Evolutionary conservation across 2,797 vertebrate genomes (phyloP), one percentile per base, ranked within the genome.

Genomic region (Choloepus didactylus): DNA sequence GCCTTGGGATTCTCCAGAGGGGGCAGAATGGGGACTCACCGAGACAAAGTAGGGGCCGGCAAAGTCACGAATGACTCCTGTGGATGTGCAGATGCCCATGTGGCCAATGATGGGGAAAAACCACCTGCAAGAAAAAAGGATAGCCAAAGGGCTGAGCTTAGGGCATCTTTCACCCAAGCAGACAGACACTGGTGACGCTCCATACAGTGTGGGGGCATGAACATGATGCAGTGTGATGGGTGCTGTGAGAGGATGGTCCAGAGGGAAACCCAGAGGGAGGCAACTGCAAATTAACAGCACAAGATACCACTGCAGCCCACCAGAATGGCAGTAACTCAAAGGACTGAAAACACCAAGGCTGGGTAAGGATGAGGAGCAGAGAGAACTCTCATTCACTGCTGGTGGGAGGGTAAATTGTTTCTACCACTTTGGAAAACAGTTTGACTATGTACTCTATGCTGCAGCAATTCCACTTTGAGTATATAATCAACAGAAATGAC

Each of bases 31-130:
- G 59, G 81, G 80, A 99, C 99, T 99, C 95, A 99, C 99, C 6
- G 99, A 99, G 81, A 99, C 99, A 62, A 99, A 99, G 95, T 99
- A 99, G 0, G 99, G 99, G 84, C 99, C 99, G 0, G 99, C 99
- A 2, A 99, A 99, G 97, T 99, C 99, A 67, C 99, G 97, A 83
- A 99, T 99, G 97, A 99, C 97, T 88, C 99, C 99, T 0, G 99
- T 95, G 6, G 99, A 99, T 0, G 99, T 99, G 98, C 99, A 99
- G 95, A 99, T 99, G 0, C 99, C 99, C 99, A 99, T 99, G 98
- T 99, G 99, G 89, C 99, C 99, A 0, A 99, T 99, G 97, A 99
- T 99, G 0, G 99, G 99, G 87, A 99, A 98, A 87, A 99, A 98
- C 99, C 99, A 99, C 96, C 99, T 99, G 97, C 51, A n/a, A 88